Evolutionary conservation across 2,797 vertebrate species (phyloP).

Genomic region (Ptychadena robeensis): DNA sequence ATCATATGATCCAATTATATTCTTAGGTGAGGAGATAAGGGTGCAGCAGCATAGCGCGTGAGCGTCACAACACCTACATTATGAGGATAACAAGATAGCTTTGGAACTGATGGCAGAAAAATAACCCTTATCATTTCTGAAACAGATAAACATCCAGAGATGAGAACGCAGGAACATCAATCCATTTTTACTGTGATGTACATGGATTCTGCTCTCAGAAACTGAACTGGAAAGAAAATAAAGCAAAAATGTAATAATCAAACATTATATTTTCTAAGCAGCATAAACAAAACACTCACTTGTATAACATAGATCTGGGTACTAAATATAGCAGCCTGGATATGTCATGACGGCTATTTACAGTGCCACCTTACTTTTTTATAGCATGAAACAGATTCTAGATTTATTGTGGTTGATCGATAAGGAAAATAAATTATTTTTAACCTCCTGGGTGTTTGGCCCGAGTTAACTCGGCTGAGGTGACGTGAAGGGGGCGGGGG

Average conservation of each 20-base stretch:
- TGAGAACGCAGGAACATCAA: constrained; percentile 56
- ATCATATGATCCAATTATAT: constrained; percentile 60
- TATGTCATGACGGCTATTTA: not conserved
- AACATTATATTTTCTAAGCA: not conserved
- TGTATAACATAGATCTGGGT: not conserved
- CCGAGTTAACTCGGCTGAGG: too few species aligned
- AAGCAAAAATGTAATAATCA: constrained; percentile 23
- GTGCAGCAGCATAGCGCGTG: constrained; percentile 39
- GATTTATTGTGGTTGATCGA: too few species aligned
- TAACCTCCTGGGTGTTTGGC: too few species aligned
- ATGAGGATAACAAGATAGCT: constrained; percentile 62
- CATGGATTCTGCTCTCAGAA: constrained; percentile 41
- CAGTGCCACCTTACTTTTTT: too few species aligned
- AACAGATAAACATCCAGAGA: constrained; percentile 61
- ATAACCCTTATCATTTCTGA: constrained; percentile 59
- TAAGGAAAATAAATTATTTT: too few species aligned
- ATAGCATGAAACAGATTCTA: too few species aligned
- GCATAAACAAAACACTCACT: not conserved
- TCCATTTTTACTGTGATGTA: constrained; percentile 48
- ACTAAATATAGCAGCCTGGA: not conserved
- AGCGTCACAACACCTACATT: constrained; percentile 58
- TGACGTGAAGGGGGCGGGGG: too few species aligned
- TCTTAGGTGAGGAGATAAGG: constrained; percentile 56
- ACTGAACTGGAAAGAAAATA: constrained; percentile 45
- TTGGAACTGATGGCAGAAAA: constrained; percentile 53